phyloP scores from a whole-genome alignment of 2,888 invertebrate species.

The Eueremaeus valkanovi region DNA sequence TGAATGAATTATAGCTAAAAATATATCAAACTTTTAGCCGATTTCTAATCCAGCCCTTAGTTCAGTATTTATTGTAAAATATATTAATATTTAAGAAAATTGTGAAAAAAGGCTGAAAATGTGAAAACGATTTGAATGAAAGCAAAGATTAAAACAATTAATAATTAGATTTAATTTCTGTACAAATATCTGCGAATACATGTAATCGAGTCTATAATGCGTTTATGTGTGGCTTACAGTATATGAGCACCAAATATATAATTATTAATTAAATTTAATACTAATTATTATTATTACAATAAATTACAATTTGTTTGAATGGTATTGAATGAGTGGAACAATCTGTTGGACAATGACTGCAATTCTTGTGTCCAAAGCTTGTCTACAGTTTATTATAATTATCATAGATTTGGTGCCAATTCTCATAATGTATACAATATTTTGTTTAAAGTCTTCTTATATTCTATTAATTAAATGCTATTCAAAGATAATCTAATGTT shows the following conservation, averaged over 20 bases:
- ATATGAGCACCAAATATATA: slow-evolving; percentile 7
- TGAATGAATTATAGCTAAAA: too few species aligned
- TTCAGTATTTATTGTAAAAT: too few species aligned
- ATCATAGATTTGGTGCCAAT: not conserved
- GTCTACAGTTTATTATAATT: not conserved
- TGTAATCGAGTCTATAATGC: not conserved
- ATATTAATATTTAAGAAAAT: too few species aligned
- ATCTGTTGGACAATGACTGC: not conserved
- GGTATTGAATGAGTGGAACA: not conserved
- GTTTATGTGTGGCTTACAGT: not conserved
- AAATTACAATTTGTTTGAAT: not conserved
- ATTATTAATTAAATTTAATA: slow-evolving; percentile 1
- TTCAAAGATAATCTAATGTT: slow-evolving; percentile 16
- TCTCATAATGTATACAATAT: not conserved
- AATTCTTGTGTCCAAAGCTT: not conserved
- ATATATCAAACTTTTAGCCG: too few species aligned
- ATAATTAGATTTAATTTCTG: slow-evolving; percentile 1
- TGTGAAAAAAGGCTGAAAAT: too few species aligned
- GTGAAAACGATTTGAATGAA: not conserved
- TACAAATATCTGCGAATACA: slow-evolving; percentile 1
- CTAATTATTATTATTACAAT: not conserved
- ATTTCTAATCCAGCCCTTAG: too few species aligned
- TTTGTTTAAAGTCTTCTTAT: not conserved
- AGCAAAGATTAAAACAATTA: not conserved
- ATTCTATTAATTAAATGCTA: slow-evolving; percentile 10